Conservation (phyloP, 1,140 invertebrate species). For the Steinernema khuongi region DNA sequence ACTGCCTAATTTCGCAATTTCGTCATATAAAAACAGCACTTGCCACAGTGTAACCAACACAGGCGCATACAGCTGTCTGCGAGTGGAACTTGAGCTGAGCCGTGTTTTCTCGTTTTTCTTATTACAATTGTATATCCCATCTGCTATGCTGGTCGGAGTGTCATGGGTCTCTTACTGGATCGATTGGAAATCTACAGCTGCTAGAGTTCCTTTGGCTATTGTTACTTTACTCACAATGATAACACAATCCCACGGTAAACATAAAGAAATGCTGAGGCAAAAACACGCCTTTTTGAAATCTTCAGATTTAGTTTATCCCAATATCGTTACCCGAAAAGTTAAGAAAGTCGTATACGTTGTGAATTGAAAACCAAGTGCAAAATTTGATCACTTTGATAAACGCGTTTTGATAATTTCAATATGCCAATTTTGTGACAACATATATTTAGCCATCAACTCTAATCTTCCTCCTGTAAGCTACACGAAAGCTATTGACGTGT, state of each 20-base stretch:
- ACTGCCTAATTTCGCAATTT: constrained; percentile 40
- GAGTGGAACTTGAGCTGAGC: constrained; percentile 88
- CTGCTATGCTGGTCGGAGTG: constrained; percentile 62
- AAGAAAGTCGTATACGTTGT: neutral
- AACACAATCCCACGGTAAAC: constrained; percentile 37
- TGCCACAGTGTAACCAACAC: constrained; percentile 37
- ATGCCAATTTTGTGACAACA: no score
- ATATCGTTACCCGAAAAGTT: neutral
- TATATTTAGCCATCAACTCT: constrained; percentile 38
- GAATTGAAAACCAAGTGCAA: neutral
- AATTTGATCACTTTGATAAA: neutral
- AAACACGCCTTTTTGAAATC: neutral
- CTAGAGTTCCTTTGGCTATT: constrained; percentile 41
- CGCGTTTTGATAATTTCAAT: neutral
- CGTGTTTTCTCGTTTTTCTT: constrained; percentile 93
- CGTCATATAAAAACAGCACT: constrained; percentile 34
- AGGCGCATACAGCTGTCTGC: constrained; percentile 76
- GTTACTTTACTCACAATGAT: constrained; percentile 44
- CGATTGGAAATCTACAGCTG: constrained; percentile 58
- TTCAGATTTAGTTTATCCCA: neutral
- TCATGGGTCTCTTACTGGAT: constrained; percentile 60
- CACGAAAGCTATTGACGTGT: constrained; percentile 44
- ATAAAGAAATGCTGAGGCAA: neutral
- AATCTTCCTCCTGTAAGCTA: constrained; percentile 39
- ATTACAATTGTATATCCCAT: constrained; percentile 67